Evolutionary conservation across 2,113 vertebrate genomes (phyloP), one percentile per base, ranked within the genome.

Genomic region (Glaucidium brasilianum): DNA sequence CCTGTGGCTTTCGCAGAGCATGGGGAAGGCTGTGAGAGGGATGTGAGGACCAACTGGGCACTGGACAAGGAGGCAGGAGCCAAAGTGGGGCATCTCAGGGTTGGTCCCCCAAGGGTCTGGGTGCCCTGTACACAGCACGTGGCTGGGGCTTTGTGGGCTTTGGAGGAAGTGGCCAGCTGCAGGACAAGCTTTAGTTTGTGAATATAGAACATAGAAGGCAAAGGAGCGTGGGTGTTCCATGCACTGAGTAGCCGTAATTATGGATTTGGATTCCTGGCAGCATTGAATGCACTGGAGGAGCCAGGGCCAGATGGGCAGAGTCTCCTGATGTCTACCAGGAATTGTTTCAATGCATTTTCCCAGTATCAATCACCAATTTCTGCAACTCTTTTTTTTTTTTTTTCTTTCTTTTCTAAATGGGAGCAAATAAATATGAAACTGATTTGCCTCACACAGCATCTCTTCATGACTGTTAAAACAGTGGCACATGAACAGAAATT

Each of bases 251-350:
- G 76, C 93, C 94, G 92, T 96, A 94, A 96, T 97, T 91, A 96
- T 25, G 10, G 79, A 68, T 93, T 87, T 81, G 79, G 66, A 89
- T 93, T 97, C 72, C 79, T 96, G 97, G 91, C 96, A 96, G 53
- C 60, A 37, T 1, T 74, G 81, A 77, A 80, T 67, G 60, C 45
- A 74, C 39, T 90, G 76, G 79, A 90, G 64, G 62, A 97, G 89
- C 91, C 92, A 92, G 76, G 85, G 89, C 94, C 97, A 97, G 94
- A 96, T 97, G 92, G 96, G 60, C 88, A 96, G 83, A 91, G 66
- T 95, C 69, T 82, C 88, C 82, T 95, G 62, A 80, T 93, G 91
- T 81, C 89, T 90, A 86, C 86, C 58, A 93, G 83, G 77, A 93
- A 66, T 91, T 88, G 37, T 92, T 94, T 88, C 81, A 94, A 23